phyloP scores from a whole-genome alignment of 2,888 invertebrate genomes.

The Dicranocentrus wangi region DNA sequence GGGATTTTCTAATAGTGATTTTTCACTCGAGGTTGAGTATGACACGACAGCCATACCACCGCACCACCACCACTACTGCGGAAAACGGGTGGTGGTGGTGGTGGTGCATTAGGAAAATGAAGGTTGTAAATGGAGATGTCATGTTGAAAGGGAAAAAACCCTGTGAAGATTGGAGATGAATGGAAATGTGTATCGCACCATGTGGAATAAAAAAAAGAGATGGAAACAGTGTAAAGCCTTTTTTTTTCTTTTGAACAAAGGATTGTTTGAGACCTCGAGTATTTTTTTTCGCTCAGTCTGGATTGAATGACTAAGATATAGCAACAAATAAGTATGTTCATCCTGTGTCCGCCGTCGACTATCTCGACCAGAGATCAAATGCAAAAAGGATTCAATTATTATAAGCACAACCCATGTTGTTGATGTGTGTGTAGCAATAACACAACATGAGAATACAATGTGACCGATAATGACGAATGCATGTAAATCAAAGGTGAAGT shows the following conservation, averaged over 20 bases:
- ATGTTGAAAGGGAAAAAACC: not conserved
- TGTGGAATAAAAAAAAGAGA: not conserved
- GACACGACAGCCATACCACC: not conserved
- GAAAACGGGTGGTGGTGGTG: not conserved
- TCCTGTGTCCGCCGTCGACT: too few species aligned
- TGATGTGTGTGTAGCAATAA: too few species aligned
- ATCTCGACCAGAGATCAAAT: too few species aligned
- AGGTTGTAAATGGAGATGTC: slow-evolving; percentile 23
- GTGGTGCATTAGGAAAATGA: slow-evolving; percentile 21
- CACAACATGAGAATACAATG: too few species aligned
- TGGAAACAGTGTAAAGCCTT: not conserved
- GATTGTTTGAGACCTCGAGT: not conserved
- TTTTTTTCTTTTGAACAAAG: not conserved
- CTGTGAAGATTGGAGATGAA: not conserved
- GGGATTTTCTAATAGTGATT: not conserved
- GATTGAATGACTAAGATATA: too few species aligned
- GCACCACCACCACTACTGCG: not conserved
- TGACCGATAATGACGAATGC: too few species aligned
- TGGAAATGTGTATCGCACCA: not conserved
- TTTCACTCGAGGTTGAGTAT: too few species aligned
- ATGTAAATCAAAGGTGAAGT: too few species aligned
- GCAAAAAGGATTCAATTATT: too few species aligned
- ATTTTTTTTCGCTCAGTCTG: not conserved
- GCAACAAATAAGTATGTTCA: too few species aligned
- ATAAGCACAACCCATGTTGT: too few species aligned